Evolutionary conservation across 2,888 invertebrate genomes (phyloP), one percentile per base, ranked within the genome.

Genomic region (Harmothoe impar): DNA sequence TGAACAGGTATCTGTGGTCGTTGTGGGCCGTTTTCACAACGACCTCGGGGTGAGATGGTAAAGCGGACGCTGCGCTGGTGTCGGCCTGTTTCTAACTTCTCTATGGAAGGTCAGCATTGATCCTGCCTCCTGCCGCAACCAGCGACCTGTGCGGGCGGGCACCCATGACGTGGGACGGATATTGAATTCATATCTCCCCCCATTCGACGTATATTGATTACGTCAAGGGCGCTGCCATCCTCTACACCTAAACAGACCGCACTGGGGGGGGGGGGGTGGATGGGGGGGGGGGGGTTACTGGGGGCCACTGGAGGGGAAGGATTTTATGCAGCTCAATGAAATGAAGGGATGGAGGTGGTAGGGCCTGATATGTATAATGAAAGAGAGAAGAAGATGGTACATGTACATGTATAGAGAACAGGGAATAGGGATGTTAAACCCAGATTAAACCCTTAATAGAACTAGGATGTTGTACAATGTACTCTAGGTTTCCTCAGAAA

Each of bases 121-220:
- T 72, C 72, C 25, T n/a, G 62, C 62, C 62, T n/a, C 5, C 62
- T n/a, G 20, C 72, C 3, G 15, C 31, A 25, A 25, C 72, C 72
- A 72, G 72, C 72, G 72, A 29, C 72, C 72, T 15, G 29, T 25
- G 72, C 29, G 31, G 25, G 72, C n/a, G 62, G 62, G 20, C n/a
- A 43, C 43, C 43, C 43, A 62, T 62, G 62, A 62, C 62, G 62
- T 62, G 62, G 20, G 62, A 43, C 43, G 43, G 43, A 62, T 81
- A 81, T 81, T 81, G 81, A 81, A 81, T 81, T 81, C 81, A 81
- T 81, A 81, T 81, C 81, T 81, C 81, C 35, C 33, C 68, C 23
- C 81, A 81, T 81, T 81, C 35, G 43, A 43, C 81, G 20, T 20
- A 5, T 81, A 81, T 81, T 81, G 81, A 81, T 81, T 81, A 20